Evolutionary conservation across 2,797 vertebrate species (phyloP).

Genomic region (Lutjanus argentimaculatus): DNA sequence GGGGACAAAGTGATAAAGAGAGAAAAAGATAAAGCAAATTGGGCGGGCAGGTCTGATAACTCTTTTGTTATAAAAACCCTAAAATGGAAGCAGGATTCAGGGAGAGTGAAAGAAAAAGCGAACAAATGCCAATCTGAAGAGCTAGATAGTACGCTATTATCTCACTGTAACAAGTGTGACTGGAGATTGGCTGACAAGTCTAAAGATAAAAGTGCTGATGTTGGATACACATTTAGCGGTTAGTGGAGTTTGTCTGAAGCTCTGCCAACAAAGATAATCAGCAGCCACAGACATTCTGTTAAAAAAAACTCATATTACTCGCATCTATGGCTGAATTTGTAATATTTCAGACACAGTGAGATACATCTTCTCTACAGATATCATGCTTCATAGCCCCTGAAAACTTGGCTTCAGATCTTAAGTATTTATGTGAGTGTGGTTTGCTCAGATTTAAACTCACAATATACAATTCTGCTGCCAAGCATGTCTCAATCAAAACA

Average conservation of each 20-base stretch:
- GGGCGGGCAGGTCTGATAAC: constrained; percentile 50
- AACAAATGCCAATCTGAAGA: constrained; percentile 46
- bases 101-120: constrained; percentile 35
- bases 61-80: constrained; percentile 64
- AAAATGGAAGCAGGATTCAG: constrained; percentile 60
- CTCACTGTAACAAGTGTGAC: constrained; percentile 59
- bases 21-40: constrained; percentile 71
- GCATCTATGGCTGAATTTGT: not conserved
- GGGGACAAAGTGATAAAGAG: constrained; percentile 58
- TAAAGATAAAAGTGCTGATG: constrained; percentile 60
- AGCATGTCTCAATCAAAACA: no score
- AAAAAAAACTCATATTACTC: not conserved
- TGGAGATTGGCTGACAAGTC: constrained; percentile 59
- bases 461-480: no score
- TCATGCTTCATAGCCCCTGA: not conserved
- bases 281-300: not conserved
- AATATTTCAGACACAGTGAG: not conserved
- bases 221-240: constrained; percentile 32
- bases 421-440: not conserved
- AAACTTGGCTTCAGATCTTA: no score
- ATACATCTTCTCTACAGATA: not conserved
- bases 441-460: not conserved
- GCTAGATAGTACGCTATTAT: constrained; percentile 48
- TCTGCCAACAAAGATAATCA: constrained; percentile 33
- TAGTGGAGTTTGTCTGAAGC: constrained; percentile 45